Evolutionary conservation across 2,888 invertebrate species (phyloP).

Genomic region (Napeogenes sylphis): DNA sequence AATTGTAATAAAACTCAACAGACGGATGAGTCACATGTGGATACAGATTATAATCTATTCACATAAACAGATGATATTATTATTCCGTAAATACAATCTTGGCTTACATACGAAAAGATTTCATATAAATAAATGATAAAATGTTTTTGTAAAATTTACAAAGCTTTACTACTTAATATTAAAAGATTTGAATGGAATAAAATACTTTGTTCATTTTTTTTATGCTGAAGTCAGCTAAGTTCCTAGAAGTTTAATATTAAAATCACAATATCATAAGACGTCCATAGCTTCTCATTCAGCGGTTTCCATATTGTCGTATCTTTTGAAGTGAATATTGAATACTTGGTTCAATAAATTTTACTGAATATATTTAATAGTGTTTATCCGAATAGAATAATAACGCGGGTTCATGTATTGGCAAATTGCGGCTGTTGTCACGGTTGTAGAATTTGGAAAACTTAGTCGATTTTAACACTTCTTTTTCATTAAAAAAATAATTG

Average conservation of each 20-base stretch:
- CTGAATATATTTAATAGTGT: neutral
- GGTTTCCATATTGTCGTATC: neutral
- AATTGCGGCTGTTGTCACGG: too few relatives aligned
- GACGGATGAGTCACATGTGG: slow-evolving; percentile 64
- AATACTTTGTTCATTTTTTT: neutral
- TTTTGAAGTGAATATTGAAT: neutral
- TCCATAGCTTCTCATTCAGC: neutral
- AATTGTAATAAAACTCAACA: slow-evolving; percentile 72
- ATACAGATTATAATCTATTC: slow-evolving; percentile 71
- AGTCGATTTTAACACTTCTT: too few relatives aligned
- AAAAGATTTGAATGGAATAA: neutral
- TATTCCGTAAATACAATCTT: slow-evolving; percentile 54
- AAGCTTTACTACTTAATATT: neutral
- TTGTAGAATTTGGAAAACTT: too few relatives aligned
- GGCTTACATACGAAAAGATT: slow-evolving; percentile 23
- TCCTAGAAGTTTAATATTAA: slow-evolving; percentile 1
- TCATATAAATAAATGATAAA: slow-evolving; percentile 13
- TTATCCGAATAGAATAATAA: too few relatives aligned
- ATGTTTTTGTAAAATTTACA: neutral
- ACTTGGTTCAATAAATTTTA: neutral
- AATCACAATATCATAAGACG: slow-evolving; percentile 4
- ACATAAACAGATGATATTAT: slow-evolving; percentile 67
- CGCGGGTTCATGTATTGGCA: too few relatives aligned
- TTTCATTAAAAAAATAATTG: neutral
- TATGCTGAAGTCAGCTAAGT: neutral